Evolutionary conservation across 2,113 vertebrate species (phyloP), one percentile per base, ranked within the genome.

Genomic region (Oncorhynchus kisutch): DNA sequence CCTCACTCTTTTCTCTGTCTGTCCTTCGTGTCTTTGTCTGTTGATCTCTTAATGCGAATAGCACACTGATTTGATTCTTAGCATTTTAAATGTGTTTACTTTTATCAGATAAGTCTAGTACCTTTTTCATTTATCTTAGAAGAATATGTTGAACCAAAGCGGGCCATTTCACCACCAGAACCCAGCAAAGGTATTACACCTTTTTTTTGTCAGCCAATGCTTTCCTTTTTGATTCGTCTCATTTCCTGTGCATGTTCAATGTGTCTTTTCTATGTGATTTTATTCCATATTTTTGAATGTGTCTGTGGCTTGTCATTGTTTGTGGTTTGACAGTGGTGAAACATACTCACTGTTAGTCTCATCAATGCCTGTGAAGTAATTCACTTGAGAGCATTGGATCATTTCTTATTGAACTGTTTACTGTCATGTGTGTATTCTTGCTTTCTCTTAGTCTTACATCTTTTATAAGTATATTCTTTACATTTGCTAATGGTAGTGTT

Each of bases 401-500:
- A 70, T 78, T 78, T 70, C 9, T 14, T 67, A 71, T 31, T 66
- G 34, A 54, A 18, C 4, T 54, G 51, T 18, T 74, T 51, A 18
- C 45, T 8, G 0, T 27, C 57, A 22, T 73, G 7, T 27, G 11
- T 72, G 6, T 71, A 39, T 2, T 76, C 5, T 66, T 69, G 13
- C 71, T 22, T 65, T 70, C 54, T 72, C 74, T 71, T 51, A 13
- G 13, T n/a, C 9, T 1, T 76, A 6, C 31, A 54, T 87, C 78
- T 88, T 78, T 8, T 71, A 68, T 20, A 29, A 34, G 5, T 73
- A 5, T 72, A n/a, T 34, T 39, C 14, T 67, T 49, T 62, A 2
- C 73, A 59, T 66, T 81, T 20, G 81, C 71, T 86, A 68, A 85
- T 64, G 34, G 9, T 82, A 4, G 67, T 80, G 20, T 88, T 78